A percentile compares a stretch with the other conserved stretches of the same genome.
Conservation (phyloP, 2,797 vertebrate genomes). For the Bradypus variegatus region DNA sequence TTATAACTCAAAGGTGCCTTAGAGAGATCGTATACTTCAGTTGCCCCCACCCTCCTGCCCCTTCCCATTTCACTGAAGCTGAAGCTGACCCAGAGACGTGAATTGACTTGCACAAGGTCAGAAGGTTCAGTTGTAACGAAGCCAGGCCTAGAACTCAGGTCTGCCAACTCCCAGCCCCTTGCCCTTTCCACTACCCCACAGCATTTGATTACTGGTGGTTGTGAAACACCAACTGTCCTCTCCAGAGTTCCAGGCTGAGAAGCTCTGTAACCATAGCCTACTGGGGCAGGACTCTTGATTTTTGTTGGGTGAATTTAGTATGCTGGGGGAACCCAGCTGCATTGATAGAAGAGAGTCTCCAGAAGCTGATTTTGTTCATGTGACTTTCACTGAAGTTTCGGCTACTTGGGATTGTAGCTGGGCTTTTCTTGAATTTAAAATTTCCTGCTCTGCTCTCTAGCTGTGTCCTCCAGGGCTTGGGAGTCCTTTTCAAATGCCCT, state of each 20-base stretch:
- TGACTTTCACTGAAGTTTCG: neutral
- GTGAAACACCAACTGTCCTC: constrained; percentile 32
- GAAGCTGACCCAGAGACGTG: constrained; percentile 46
- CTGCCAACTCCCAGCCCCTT: constrained; percentile 33
- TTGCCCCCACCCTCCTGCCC: neutral
- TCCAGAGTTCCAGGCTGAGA: constrained; percentile 8
- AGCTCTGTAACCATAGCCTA: neutral
- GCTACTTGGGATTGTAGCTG: constrained; percentile 2
- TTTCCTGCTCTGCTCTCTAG: neutral
- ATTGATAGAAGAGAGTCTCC: constrained; percentile 7
- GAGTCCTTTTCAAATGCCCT: constrained; percentile 48
- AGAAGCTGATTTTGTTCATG: neutral
- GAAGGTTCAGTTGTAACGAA: constrained; percentile 55
- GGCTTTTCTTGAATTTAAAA: constrained; percentile 25
- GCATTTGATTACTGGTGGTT: neutral
- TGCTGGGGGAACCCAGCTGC: neutral
- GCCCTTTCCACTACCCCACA: constrained; percentile 37
- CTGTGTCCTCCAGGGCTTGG: constrained; percentile 6
- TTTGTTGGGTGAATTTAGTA: neutral
- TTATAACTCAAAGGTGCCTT: neutral
- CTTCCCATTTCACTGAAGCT: constrained; percentile 30
- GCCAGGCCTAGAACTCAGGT: constrained; percentile 52
- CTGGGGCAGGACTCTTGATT: neutral
- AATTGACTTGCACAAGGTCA: constrained; percentile 50
- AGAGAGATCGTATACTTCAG: constrained; percentile 3